These are phyloP conservation scores for Drosophila mercatorum DNA, from an alignment of 2,888 invertebrate genomes.

Conservation along the genomic window DNA sequence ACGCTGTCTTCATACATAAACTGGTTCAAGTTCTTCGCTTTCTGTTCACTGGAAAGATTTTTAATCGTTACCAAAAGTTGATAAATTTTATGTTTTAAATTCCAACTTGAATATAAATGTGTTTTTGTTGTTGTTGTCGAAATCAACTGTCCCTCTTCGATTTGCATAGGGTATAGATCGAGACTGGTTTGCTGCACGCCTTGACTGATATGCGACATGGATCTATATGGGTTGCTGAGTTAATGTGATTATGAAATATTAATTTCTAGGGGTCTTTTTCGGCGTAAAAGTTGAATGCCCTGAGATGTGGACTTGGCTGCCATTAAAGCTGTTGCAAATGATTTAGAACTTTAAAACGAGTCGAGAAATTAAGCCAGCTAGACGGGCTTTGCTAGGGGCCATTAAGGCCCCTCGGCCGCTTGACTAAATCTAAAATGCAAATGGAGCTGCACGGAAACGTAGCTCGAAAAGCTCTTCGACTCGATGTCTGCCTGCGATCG, in stretches of 20 bases:
- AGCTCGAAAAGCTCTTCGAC: constrained; percentile 14
- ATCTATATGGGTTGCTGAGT: constrained; percentile 41
- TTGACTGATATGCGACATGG: constrained; percentile 36
- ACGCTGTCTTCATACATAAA: background rate
- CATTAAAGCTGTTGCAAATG: constrained; percentile 52
- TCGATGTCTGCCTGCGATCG: constrained; percentile 33
- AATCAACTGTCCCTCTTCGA: background rate
- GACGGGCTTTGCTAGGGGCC: constrained; percentile 2
- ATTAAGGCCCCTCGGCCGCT: constrained; percentile 23
- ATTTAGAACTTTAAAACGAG: constrained; percentile 61
- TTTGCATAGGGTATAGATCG: constrained; percentile 5
- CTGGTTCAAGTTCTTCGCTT: background rate
- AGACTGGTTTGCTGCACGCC: constrained; percentile 32
- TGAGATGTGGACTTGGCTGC: constrained; percentile 31
- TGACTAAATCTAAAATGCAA: constrained; percentile 59
- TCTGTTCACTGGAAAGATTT: background rate
- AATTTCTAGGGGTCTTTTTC: constrained; percentile 6
- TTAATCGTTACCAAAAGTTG: too few relatives aligned
- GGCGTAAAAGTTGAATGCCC: constrained; percentile 70
- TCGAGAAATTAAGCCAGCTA: constrained; percentile 22
- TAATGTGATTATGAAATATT: constrained; percentile 31
- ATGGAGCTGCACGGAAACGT: constrained; percentile 66
- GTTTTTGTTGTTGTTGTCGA: background rate
- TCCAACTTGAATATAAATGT: background rate
- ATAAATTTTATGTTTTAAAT: background rate